Evolutionary conservation across 2,888 invertebrate genomes (phyloP).

Genomic region (Aphidoletes aphidimyza): DNA sequence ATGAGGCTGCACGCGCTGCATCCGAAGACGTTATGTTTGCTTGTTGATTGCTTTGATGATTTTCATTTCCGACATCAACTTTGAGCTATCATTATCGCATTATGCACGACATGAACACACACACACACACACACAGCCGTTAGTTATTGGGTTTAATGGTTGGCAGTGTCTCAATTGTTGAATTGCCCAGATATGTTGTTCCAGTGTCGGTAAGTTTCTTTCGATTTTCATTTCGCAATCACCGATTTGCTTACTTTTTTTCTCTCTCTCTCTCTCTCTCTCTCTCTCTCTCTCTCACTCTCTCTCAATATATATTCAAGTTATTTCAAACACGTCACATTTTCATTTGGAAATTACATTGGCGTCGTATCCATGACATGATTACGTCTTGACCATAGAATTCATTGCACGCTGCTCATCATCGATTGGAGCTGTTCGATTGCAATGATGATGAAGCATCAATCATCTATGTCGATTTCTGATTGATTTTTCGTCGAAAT

Average conservation of each 20-base stretch:
- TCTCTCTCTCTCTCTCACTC: too few relatives aligned
- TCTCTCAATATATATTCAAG: too few relatives aligned
- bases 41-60: conserved; percentile 1
- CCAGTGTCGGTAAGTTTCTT: too few relatives aligned
- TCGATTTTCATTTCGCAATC: too few relatives aligned
- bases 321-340: too few relatives aligned
- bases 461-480: neutral
- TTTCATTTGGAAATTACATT: too few relatives aligned
- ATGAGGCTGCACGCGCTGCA: neutral
- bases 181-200: neutral
- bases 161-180: conserved; percentile 9
- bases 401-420: too few relatives aligned
- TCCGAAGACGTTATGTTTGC: neutral
- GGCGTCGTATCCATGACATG: too few relatives aligned
- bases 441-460: neutral
- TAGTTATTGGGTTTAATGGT: conserved; percentile 5
- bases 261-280: too few relatives aligned
- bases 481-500: conserved; percentile 28
- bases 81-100: conserved; percentile 41
- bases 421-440: neutral
- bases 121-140: too few relatives aligned
- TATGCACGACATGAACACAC: neutral
- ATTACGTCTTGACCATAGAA: too few relatives aligned
- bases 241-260: too few relatives aligned
- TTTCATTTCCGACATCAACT: neutral